phyloP scores from a whole-genome alignment of 2,113 vertebrate genomes.

The Amazona guildingii region DNA sequence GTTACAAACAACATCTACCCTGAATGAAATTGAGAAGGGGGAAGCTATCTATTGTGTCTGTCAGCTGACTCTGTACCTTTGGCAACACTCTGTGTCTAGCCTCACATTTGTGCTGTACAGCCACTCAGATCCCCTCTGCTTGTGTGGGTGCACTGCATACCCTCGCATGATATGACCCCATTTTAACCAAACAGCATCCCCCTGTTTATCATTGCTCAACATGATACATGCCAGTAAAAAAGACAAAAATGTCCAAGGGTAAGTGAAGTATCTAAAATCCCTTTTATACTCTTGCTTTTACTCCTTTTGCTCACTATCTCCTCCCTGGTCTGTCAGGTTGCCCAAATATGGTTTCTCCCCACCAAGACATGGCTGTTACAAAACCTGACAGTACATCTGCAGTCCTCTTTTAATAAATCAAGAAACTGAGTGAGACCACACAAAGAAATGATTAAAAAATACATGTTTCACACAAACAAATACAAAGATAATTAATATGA shows the following conservation, averaged over 20 bases:
- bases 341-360: background rate
- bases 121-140: background rate
- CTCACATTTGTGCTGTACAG: too few species aligned
- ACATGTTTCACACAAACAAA: background rate
- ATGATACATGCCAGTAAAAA: background rate
- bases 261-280: background rate
- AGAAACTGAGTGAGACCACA: background rate
- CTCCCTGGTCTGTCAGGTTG: background rate
- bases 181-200: background rate
- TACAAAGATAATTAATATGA: background rate
- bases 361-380: background rate
- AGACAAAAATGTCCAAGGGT: background rate
- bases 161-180: background rate
- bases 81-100: background rate
- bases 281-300: background rate
- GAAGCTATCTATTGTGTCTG: background rate
- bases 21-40: background rate
- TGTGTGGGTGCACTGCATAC: background rate
- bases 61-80: background rate
- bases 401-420: background rate
- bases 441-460: background rate
- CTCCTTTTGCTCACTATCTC: background rate
- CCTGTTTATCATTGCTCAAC: fast-evolving
- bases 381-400: background rate
- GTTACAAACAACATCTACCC: background rate